Base-by-base conservation (phyloP, 1,140 invertebrate species). In the Aphidius ervi region DNA sequence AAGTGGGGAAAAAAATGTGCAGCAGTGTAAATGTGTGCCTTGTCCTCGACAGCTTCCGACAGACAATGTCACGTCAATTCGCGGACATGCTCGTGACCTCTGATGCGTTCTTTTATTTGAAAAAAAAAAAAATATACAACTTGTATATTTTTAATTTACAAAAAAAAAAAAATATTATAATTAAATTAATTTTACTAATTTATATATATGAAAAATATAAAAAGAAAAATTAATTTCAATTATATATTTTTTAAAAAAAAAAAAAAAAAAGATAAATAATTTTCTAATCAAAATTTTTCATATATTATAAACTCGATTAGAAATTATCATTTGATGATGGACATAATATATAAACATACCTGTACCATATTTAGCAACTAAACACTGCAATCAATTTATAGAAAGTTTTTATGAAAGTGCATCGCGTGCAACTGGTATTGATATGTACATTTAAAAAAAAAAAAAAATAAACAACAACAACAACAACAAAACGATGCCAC, bases 351-450 rank as follows among this genome's bases (percentile, higher is more conserved):
- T 31, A 56, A 56, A 46, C 10, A 56, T 46, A 45, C 10, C 42
- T 55, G 39, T 62, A 41, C 43, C 53, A 58, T 64, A 43, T 63
- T 59, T 49, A 63, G 53, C 43, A 54, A 54, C 56, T 31, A 61
- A 59, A 60, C 54, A 61, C 56, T 53, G 53, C 53, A 58, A 65
- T 69, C 59, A 62, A 63, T 64, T 60, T 74, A 70, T 62, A 66
- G 73, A 76, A 76, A 74, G 71, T 76, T 74, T 31, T 73, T 66
- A 71, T 70, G 73, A 75, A 74, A 74, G 72, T 75, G 71, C 73
- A 74, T 73, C 72, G 71, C 72, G 68, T 72, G 71, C 50, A 49
- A 62, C 54, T 45, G 55, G 46, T 55, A 63, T 62, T 64, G 57
- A 69, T 71, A 31, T 73, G 68, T 66, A 64, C 66, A 64, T 67